Percentiles rank a stretch among this genome's conserved stretches.
These are phyloP conservation scores for Syngnathus scovelli DNA, from an alignment of 2,113 vertebrate genomes.

Conservation along the genomic window DNA sequence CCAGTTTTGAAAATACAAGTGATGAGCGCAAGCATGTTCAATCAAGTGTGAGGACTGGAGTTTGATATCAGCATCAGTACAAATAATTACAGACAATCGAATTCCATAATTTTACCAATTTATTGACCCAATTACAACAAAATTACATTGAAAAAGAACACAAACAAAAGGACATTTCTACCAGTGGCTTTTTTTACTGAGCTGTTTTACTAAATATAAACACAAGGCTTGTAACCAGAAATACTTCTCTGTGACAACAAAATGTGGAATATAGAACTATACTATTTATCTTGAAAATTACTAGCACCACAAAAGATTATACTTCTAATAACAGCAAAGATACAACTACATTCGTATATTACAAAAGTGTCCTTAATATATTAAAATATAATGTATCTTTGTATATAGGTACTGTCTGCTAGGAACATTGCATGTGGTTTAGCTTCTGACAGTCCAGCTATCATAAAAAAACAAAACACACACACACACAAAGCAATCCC, in stretches of 20 bases:
- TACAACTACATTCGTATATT: slow-evolving; percentile 41
- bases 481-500: slow-evolving; percentile 22
- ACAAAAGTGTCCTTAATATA: slow-evolving; percentile 56
- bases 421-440: slow-evolving; percentile 32
- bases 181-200: neutral
- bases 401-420: slow-evolving; percentile 24
- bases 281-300: neutral
- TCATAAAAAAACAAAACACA: slow-evolving; percentile 9
- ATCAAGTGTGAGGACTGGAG: too few species aligned
- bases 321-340: slow-evolving; percentile 24
- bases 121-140: slow-evolving; percentile 2
- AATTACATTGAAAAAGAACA: neutral
- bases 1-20: too few species aligned
- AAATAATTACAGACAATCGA: neutral
- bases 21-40: too few species aligned
- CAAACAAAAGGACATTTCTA: neutral
- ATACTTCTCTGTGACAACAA: neutral
- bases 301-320: slow-evolving; percentile 30
- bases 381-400: slow-evolving; percentile 52
- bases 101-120: neutral
- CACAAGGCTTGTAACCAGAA: neutral
- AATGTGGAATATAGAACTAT: neutral
- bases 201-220: neutral
- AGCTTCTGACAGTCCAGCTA: slow-evolving; percentile 52
- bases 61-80: neutral